Conservation (phyloP, 2,113 vertebrate species). For the Mobula hypostoma region DNA sequence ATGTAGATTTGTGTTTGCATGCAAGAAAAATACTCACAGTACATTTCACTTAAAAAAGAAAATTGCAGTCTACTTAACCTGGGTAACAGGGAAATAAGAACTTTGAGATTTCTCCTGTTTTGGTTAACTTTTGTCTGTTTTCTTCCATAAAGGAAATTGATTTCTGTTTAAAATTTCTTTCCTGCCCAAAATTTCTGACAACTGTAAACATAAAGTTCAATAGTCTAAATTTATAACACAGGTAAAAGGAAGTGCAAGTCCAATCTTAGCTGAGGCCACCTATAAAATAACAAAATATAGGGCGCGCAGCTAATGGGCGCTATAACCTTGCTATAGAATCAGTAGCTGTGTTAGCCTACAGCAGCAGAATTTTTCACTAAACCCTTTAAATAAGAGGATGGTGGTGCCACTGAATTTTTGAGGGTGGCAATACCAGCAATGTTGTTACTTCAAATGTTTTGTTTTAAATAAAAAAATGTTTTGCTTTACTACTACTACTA, state of each 20-base stretch:
- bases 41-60: neutral
- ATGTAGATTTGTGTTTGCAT: neutral
- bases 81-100: constrained; percentile 50
- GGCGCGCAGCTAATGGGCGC: neutral
- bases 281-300: constrained; percentile 33
- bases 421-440: too few relatives aligned
- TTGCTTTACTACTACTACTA: too few relatives aligned
- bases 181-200: constrained; percentile 45
- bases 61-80: constrained; percentile 55
- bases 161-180: constrained; percentile 40
- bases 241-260: constrained; percentile 40
- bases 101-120: constrained; percentile 54
- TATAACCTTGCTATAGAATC: neutral
- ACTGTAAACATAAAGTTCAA: constrained; percentile 47
- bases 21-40: neutral
- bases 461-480: too few relatives aligned
- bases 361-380: neutral
- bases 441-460: too few relatives aligned
- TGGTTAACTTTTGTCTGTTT: constrained; percentile 53
- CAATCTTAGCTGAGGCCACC: constrained; percentile 36
- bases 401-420: neutral
- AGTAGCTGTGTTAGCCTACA: neutral
- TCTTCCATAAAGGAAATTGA: constrained; percentile 57
- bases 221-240: constrained; percentile 34
- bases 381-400: neutral